Conservation (phyloP, 2,113 vertebrate species). For the Lethenteron reissneri region DNA sequence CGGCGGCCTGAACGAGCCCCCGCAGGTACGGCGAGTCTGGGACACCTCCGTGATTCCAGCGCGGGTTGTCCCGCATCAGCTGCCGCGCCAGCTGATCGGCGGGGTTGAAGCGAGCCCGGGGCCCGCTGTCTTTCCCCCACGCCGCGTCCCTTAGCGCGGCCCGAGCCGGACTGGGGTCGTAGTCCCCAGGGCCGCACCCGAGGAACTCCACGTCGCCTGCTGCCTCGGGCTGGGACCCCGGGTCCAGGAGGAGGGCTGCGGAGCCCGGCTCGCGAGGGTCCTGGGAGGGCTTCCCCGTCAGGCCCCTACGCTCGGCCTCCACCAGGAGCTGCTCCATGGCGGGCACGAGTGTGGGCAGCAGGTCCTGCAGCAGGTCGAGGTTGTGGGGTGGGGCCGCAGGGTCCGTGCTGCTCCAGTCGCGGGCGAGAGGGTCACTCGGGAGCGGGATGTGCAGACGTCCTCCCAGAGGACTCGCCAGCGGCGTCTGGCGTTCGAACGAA, state of each 20-base stretch:
- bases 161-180: no score
- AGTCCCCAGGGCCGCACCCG: no score
- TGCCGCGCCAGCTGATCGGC: slow-evolving; percentile 29
- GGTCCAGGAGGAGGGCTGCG: no score
- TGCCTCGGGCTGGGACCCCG: no score
- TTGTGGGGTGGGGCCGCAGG: slow-evolving; percentile 7
- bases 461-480: no score
- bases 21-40: slow-evolving; percentile 20
- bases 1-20: slow-evolving; percentile 19
- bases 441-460: no score
- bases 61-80: slow-evolving; percentile 34
- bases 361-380: slow-evolving; percentile 28
- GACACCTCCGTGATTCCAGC: slow-evolving; percentile 9
- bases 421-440: no score
- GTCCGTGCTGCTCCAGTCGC: no score
- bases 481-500: no score
- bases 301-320: slow-evolving; percentile 25
- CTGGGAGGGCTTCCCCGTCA: slow-evolving; percentile 7
- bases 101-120: slow-evolving; percentile 21
- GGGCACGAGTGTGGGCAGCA: slow-evolving; percentile 31
- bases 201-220: no score
- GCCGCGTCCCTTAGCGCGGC: slow-evolving; percentile 8
- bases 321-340: slow-evolving; percentile 24
- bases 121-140: slow-evolving; percentile 8
- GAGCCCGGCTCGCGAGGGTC: no score